Evolutionary conservation across 2,888 invertebrate species (phyloP), one percentile per base, ranked within the genome.

Genomic region (Laothoe populi): DNA sequence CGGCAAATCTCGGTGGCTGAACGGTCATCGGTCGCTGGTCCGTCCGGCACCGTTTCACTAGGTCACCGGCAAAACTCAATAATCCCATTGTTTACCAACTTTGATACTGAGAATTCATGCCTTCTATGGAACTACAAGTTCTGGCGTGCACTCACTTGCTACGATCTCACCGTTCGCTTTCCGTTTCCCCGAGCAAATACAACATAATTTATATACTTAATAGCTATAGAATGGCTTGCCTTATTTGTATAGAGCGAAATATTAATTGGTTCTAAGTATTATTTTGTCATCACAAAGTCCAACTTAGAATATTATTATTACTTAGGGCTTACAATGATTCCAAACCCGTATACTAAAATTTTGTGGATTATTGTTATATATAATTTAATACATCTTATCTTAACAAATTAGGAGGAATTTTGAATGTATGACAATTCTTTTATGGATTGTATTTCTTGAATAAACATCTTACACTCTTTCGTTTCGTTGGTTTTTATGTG

Each of bases 1-100:
- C 64, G 65, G 63, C 58, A 31, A 59, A 45, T 65, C 57, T 64
- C 60, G 63, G 48, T 66, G 66, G 60, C 64, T 66, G 62, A 63
- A 64, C 64, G 66, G 62, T 68, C 53, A 62, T 64, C 64, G 66
- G 62, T 68, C 49, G 48, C n/a, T 13, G 26, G 26, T 13, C 26
- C n/a, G n/a, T n/a, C n/a, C n/a, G n/a, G 60, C 31, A 42, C 45
- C 26, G 21, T 45, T 19, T 31, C 31, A 59, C 44, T 59, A 59
- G 44, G 44, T 59, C 31, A 59, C 26, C 42, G 11, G 4, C 16
- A 53, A 53, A 53, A 19, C 31, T 53, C 16, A 16, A 31, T 4
- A 31, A 49, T 16, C 8, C 0, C 10, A 13, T 11, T 31, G 26
- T 26, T 44, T 35, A 19, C 19, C 19, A 53, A 53, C 31, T 53